A percentile compares a stretch with the other conserved stretches of the same genome.
These are phyloP conservation scores for Leptinotarsa peninsularis DNA, from an alignment of 2,888 invertebrate species.

Conservation along the genomic window DNA sequence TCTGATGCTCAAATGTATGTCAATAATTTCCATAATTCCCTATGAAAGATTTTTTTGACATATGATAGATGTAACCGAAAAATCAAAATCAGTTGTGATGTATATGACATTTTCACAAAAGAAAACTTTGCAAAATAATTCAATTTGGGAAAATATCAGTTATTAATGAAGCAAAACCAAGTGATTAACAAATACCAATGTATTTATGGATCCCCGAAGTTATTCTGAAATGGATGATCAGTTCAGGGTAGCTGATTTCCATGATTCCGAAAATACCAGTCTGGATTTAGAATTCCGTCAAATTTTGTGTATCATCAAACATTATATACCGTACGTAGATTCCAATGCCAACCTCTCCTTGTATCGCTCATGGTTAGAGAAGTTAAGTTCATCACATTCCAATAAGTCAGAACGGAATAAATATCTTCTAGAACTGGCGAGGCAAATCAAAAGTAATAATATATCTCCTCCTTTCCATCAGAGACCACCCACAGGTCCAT, in stretches of 20 bases:
- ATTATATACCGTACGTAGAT: slow-evolving; percentile 51
- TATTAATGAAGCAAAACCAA: neutral
- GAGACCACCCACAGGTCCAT: slow-evolving; percentile 45
- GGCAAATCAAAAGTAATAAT: slow-evolving; percentile 51
- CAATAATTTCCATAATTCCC: neutral
- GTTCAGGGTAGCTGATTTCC: neutral
- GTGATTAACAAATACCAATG: neutral
- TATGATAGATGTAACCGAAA: neutral
- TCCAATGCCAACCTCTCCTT: slow-evolving; percentile 49
- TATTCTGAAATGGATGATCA: slow-evolving; percentile 31
- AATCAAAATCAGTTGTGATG: slow-evolving; percentile 25
- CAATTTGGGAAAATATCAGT: neutral
- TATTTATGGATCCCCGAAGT: neutral
- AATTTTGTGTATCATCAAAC: slow-evolving; percentile 51
- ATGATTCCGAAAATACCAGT: slow-evolving; percentile 30
- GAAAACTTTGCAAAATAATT: neutral
- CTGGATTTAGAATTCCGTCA: slow-evolving; percentile 53
- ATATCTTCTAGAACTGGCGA: slow-evolving; percentile 51
- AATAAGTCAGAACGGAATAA: slow-evolving; percentile 49
- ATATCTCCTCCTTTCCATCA: slow-evolving; percentile 51
- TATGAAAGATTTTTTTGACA: slow-evolving; percentile 5
- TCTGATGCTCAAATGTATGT: neutral
- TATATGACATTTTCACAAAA: slow-evolving; percentile 23
- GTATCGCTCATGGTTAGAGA: slow-evolving; percentile 54
- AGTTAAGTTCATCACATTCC: slow-evolving; percentile 43